A percentile compares a stretch with the other conserved stretches of the same genome.
Evolutionary conservation across 2,888 invertebrate genomes (phyloP).

Genomic region (Philereme vetulata): DNA sequence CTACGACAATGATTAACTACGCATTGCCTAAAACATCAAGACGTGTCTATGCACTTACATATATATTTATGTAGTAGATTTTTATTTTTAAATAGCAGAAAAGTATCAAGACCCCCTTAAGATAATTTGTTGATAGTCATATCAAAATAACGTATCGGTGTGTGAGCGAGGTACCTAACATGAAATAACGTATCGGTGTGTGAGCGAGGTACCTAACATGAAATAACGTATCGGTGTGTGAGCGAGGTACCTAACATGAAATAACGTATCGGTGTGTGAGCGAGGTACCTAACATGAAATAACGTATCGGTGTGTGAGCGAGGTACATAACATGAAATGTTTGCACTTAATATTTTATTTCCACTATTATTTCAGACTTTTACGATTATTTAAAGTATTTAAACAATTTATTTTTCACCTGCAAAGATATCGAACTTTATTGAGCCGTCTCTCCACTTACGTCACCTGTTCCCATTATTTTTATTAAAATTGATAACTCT

Average conservation of each 20-base stretch:
- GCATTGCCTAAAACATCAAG: too few species aligned
- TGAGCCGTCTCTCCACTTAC: conserved; percentile 27
- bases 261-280: too few species aligned
- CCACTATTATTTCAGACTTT: conserved; percentile 20
- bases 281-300: not conserved
- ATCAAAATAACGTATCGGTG: not conserved
- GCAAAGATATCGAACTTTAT: conserved; percentile 28
- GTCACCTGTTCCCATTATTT: conserved; percentile 24
- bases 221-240: conserved; percentile 1
- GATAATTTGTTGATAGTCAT: too few species aligned
- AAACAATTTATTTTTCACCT: conserved; percentile 32
- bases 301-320: conserved; percentile 1
- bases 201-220: not conserved
- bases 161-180: not conserved
- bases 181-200: conserved; percentile 2
- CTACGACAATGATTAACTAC: too few species aligned
- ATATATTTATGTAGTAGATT: too few species aligned
- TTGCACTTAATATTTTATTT: conserved; percentile 10
- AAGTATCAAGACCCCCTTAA: too few species aligned
- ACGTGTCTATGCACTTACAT: too few species aligned
- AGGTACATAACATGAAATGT: not conserved
- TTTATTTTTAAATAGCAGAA: too few species aligned
- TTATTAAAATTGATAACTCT: not conserved
- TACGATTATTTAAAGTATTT: conserved; percentile 23
- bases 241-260: not conserved